Percentiles rank a stretch among this genome's conserved stretches.
Conservation (phyloP, 2,797 vertebrate species). For the Silurus aristotelis region DNA sequence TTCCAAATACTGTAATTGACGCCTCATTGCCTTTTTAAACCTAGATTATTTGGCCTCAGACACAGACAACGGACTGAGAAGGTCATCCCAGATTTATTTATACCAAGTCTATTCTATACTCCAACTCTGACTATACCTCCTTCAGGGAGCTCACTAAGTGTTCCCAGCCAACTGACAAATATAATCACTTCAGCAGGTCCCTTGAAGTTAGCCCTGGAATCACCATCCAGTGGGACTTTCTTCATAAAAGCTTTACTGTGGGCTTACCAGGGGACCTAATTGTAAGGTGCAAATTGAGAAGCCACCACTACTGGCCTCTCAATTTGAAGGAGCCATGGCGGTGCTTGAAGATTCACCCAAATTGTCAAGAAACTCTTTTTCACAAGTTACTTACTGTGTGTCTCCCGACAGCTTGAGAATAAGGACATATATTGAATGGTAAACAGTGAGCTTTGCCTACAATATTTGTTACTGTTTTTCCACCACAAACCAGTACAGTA, state of each 20-base stretch:
- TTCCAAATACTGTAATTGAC: background rate
- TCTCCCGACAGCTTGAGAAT: background rate
- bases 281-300: background rate
- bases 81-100: background rate
- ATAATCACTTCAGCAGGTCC: background rate
- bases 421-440: background rate
- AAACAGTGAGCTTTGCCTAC: background rate
- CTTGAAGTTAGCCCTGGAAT: background rate
- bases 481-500: background rate
- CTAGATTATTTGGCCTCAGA: background rate
- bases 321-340: background rate
- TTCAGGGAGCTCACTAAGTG: background rate
- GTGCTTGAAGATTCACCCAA: background rate
- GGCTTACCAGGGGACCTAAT: background rate
- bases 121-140: background rate
- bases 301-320: background rate
- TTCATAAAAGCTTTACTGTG: background rate
- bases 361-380: background rate
- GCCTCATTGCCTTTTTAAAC: background rate
- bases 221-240: background rate
- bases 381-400: too few relatives aligned
- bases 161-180: background rate
- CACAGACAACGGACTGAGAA: background rate
- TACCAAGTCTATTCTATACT: background rate
- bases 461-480: background rate